Conservation (phyloP, 2,797 vertebrate species). For the Coranthus polyacanthus region DNA sequence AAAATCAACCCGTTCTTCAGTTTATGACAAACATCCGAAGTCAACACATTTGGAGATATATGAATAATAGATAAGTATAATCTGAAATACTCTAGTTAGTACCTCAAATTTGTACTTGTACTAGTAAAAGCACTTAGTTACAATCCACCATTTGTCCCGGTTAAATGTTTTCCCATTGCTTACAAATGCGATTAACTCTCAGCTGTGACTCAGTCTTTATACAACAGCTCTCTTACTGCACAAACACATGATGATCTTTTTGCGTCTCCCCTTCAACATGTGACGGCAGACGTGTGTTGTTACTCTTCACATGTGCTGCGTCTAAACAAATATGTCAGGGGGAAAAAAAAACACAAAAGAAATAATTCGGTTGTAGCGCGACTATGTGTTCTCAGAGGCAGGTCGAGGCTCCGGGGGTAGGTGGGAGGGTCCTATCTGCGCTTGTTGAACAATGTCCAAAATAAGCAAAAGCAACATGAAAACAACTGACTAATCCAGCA, state of each 20-base stretch:
- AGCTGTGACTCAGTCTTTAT: slow-evolving; percentile 53
- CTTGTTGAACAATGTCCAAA: slow-evolving; percentile 75
- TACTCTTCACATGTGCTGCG: slow-evolving; percentile 26
- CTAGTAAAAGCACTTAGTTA: too few species aligned
- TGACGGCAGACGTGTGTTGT: slow-evolving; percentile 37
- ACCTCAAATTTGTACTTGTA: too few species aligned
- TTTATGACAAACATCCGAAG: too few species aligned
- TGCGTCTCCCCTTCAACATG: slow-evolving; percentile 23
- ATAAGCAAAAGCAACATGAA: slow-evolving; percentile 74
- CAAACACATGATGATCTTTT: slow-evolving; percentile 54
- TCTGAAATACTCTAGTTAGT: too few species aligned
- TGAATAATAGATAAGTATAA: too few species aligned
- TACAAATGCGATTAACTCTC: slow-evolving; percentile 43
- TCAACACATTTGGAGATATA: too few species aligned
- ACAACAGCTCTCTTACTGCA: slow-evolving; percentile 28
- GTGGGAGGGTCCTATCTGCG: slow-evolving; percentile 62
- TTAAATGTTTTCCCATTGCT: slow-evolving; percentile 60
- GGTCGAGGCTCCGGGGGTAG: slow-evolving; percentile 40
- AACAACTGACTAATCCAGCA: slow-evolving; percentile 71
- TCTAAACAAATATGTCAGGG: slow-evolving; percentile 34
- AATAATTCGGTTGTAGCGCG: slow-evolving; percentile 47
- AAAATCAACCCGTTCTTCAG: too few species aligned
- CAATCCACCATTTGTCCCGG: too few species aligned
- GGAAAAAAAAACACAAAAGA: too few species aligned
- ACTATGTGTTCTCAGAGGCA: slow-evolving; percentile 43